These are phyloP conservation scores for Cyclura pinguis DNA, from an alignment of 2,797 vertebrate species.

Conservation along the genomic window DNA sequence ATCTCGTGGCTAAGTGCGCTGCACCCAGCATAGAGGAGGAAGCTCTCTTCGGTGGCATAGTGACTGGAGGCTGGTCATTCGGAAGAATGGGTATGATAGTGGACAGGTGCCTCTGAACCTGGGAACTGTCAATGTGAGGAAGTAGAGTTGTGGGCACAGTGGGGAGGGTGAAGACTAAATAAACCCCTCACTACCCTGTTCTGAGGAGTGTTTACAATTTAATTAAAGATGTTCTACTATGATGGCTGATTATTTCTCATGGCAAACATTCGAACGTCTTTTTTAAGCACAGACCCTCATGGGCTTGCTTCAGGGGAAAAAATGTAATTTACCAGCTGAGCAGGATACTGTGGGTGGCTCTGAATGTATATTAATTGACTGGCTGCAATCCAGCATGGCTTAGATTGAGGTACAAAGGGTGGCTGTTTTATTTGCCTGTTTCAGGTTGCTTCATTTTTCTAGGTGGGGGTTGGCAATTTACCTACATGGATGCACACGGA, in stretches of 20 bases:
- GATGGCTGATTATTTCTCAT: not conserved
- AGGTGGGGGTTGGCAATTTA: not conserved
- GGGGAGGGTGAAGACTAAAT: not conserved
- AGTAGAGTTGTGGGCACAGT: not conserved
- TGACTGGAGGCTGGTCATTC: not conserved
- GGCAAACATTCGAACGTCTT: not conserved
- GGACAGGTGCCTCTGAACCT: not conserved
- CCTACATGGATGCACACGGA: too few relatives aligned
- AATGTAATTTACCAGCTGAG: not conserved
- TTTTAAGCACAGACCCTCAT: not conserved
- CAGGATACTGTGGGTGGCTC: not conserved
- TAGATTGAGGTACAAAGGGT: not conserved
- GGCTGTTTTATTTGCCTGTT: not conserved
- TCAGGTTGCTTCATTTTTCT: not conserved
- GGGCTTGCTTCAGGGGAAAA: not conserved
- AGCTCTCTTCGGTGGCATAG: not conserved
- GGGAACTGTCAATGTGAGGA: not conserved
- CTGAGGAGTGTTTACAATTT: slow-evolving; percentile 9
- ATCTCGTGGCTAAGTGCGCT: not conserved
- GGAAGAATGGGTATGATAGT: not conserved
- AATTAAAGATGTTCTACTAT: slow-evolving; percentile 12
- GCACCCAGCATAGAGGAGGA: not conserved
- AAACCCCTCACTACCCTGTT: not conserved
- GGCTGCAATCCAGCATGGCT: too few relatives aligned
- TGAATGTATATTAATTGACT: not conserved